A percentile compares a stretch with the other conserved stretches of the same genome.
Conservation (phyloP, 2,888 invertebrate genomes). For the Aethes cnicana region DNA sequence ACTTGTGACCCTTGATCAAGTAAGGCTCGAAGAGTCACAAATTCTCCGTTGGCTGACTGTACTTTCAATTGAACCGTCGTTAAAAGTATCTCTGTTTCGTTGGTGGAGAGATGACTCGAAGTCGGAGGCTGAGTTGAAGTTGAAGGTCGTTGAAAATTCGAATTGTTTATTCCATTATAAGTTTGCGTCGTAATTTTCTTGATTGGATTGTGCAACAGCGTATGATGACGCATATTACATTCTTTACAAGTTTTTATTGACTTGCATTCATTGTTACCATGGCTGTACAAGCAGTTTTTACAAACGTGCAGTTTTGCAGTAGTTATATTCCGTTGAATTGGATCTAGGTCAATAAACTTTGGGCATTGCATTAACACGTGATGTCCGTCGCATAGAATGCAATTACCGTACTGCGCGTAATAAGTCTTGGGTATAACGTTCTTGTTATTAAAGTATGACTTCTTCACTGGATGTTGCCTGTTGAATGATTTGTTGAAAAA, state of each 20-base stretch:
- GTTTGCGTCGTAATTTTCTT: background rate
- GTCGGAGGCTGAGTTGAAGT: background rate
- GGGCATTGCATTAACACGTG: slow-evolving; percentile 23
- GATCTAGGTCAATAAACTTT: slow-evolving; percentile 9
- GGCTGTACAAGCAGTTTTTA: slow-evolving; percentile 19
- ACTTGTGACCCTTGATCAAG: slow-evolving; percentile 35
- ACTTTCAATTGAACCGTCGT: slow-evolving; percentile 27
- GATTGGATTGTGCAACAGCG: background rate
- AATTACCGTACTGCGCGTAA: slow-evolving; percentile 1
- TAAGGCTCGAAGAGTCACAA: slow-evolving; percentile 26
- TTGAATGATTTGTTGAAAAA: background rate
- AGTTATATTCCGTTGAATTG: background rate
- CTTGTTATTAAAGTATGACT: background rate
- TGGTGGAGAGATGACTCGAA: background rate
- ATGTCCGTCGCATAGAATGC: slow-evolving; percentile 9
- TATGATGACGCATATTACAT: slow-evolving; percentile 14
- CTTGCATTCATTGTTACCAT: slow-evolving; percentile 5
- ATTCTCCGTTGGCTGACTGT: slow-evolving; percentile 26
- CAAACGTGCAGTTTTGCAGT: slow-evolving; percentile 14
- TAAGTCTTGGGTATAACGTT: background rate
- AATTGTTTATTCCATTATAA: background rate
- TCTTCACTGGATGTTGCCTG: background rate
- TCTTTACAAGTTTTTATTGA: slow-evolving; percentile 21
- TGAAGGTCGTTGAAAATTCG: background rate
- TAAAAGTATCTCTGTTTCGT: slow-evolving; percentile 16